Percentiles rank a stretch among this genome's conserved stretches.
phyloP scores from a whole-genome alignment of 2,888 invertebrate species.

The Rosalia funebris region DNA sequence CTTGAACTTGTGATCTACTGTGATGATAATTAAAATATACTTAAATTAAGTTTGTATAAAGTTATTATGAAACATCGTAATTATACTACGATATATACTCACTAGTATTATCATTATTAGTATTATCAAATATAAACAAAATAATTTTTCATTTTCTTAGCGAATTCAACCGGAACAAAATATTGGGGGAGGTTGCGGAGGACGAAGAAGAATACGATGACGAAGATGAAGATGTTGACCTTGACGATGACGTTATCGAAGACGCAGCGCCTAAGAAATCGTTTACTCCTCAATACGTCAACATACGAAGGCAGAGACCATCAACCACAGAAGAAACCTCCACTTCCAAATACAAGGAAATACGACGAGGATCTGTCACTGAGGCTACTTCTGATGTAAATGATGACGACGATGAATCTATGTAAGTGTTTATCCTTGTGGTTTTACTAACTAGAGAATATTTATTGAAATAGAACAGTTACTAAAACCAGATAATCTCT shows the following conservation, averaged over 20 bases:
- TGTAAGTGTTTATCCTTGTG: no score
- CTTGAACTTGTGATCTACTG: no score
- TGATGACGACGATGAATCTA: constrained; percentile 27
- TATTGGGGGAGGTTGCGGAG: constrained; percentile 46
- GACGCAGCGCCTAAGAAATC: constrained; percentile 30
- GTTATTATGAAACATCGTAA: no score
- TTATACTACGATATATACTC: no score
- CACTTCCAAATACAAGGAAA: constrained; percentile 45
- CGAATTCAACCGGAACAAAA: constrained; percentile 49
- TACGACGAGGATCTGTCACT: constrained; percentile 45
- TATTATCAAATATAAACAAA: no score
- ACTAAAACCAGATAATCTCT: no score
- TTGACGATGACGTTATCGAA: constrained; percentile 24
- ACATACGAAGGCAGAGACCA: constrained; percentile 74
- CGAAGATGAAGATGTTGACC: constrained; percentile 39
- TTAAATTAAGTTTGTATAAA: no score
- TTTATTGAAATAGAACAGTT: no score
- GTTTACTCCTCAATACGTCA: constrained; percentile 72
- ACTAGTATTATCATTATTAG: no score
- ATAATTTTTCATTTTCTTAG: no score
- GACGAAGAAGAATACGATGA: constrained; percentile 46
- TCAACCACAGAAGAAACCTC: constrained; percentile 58
- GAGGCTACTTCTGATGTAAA: constrained; percentile 28
- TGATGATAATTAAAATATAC: no score
- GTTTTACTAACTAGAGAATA: no score